Percentiles rank a stretch among this genome's conserved stretches.
Evolutionary conservation across 1,140 invertebrate genomes (phyloP).

Genomic region (Hirudo medicinalis): DNA sequence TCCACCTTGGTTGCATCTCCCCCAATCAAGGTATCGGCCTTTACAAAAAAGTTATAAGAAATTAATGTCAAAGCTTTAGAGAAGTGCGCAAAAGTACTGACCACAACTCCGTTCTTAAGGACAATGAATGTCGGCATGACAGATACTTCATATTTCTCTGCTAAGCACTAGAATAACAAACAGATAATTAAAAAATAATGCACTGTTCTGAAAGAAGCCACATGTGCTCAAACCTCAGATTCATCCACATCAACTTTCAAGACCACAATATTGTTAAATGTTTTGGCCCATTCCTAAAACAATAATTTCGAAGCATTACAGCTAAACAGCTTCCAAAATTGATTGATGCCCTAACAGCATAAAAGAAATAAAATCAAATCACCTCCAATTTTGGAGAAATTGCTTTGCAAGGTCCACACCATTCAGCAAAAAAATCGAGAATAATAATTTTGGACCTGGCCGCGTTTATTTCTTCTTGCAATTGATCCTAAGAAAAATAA

Average conservation of each 20-base stretch:
- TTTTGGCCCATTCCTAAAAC: not conserved
- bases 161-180: not conserved
- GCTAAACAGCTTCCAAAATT: not conserved
- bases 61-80: too few relatives aligned
- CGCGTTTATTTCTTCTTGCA: not conserved
- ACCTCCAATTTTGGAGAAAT: slow-evolving; percentile 12
- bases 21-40: too few relatives aligned
- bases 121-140: slow-evolving; percentile 7
- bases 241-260: slow-evolving; percentile 11
- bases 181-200: too few relatives aligned
- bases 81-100: not conserved
- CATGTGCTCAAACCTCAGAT: not conserved
- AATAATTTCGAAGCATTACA: not conserved
- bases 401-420: slow-evolving; percentile 12
- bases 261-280: not conserved
- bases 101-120: not conserved
- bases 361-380: not conserved
- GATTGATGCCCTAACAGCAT: not conserved
- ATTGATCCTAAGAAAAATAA: not conserved
- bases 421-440: slow-evolving; percentile 10
- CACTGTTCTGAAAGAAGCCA: too few relatives aligned
- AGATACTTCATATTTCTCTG: slow-evolving; percentile 1
- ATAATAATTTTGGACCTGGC: slow-evolving; percentile 7
- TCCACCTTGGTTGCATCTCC: too few relatives aligned
- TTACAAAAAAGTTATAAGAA: too few relatives aligned